Conservation (phyloP, 2,113 vertebrate genomes). For the Engraulis encrasicolus region DNA sequence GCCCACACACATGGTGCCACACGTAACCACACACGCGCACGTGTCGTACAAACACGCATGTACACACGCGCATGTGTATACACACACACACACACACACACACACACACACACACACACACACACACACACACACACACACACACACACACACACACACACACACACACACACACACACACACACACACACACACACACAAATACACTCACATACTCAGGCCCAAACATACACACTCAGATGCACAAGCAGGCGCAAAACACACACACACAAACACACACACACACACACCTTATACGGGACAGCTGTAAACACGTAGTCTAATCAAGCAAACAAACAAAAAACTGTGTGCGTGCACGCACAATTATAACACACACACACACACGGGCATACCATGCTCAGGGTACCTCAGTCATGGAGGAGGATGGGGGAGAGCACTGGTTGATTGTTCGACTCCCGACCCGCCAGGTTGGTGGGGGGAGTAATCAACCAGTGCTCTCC, state of each 20-base stretch:
- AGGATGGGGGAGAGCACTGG: too few relatives aligned
- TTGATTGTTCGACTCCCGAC: too few relatives aligned
- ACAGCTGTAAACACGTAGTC: not conserved
- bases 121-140: conserved; percentile 23
- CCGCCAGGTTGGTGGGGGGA: too few relatives aligned
- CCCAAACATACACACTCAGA: conserved; percentile 38
- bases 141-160: not conserved
- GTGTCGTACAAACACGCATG: not conserved
- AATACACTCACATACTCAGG: not conserved
- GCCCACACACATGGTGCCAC: not conserved
- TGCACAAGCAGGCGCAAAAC: conserved; percentile 31
- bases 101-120: conserved; percentile 36
- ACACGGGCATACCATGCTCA: too few relatives aligned
- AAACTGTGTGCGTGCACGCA: not conserved
- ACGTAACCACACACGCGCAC: conserved; percentile 20
- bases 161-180: conserved; percentile 14
- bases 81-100: conserved; percentile 40
- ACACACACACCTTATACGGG: conserved; percentile 10
- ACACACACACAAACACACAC: not conserved
- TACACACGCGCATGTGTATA: not conserved
- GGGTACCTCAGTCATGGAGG: too few relatives aligned
- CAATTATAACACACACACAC: not conserved
- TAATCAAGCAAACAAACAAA: not conserved
- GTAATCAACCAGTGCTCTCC: too few relatives aligned
- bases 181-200: conserved; percentile 48